A percentile compares a stretch with the other conserved stretches of the same genome.
Evolutionary conservation across 2,888 invertebrate species (phyloP).

Genomic region (Norana najaformis): DNA sequence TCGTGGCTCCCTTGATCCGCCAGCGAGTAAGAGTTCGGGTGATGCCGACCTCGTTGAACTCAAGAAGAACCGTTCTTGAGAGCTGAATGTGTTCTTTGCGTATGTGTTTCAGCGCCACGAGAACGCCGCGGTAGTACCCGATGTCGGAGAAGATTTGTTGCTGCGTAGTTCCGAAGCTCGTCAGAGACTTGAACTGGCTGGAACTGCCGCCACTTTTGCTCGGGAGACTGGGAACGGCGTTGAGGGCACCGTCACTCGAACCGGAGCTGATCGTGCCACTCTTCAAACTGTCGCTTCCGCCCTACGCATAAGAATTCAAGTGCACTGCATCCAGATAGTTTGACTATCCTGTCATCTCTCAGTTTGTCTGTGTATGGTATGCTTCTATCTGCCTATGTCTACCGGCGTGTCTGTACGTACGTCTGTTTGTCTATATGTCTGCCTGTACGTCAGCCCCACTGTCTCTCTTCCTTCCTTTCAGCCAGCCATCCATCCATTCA

Average conservation of each 20-base stretch:
- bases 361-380: no score
- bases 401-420: no score
- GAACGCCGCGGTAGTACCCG: slow-evolving; percentile 49
- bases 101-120: slow-evolving; percentile 74
- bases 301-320: neutral
- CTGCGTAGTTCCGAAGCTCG: slow-evolving; percentile 40
- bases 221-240: neutral
- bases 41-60: slow-evolving; percentile 50
- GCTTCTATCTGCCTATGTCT: no score
- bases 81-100: slow-evolving; percentile 46
- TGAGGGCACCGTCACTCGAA: neutral
- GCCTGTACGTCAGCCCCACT: no score
- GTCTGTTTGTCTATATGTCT: no score
- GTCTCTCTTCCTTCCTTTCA: no score
- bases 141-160: slow-evolving; percentile 51
- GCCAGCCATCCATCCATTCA: no score
- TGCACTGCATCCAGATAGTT: neutral
- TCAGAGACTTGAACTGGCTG: slow-evolving; percentile 39
- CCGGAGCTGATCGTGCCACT: neutral
- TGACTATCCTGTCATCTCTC: no score
- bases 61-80: slow-evolving; percentile 46
- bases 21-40: neutral
- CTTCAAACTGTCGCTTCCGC: slow-evolving; percentile 24
- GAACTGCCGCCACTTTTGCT: slow-evolving; percentile 14
- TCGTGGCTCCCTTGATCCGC: no score